Evolutionary conservation across 2,113 vertebrate genomes (phyloP), one percentile per base, ranked within the genome.

Genomic region (Tinamus guttatus): DNA sequence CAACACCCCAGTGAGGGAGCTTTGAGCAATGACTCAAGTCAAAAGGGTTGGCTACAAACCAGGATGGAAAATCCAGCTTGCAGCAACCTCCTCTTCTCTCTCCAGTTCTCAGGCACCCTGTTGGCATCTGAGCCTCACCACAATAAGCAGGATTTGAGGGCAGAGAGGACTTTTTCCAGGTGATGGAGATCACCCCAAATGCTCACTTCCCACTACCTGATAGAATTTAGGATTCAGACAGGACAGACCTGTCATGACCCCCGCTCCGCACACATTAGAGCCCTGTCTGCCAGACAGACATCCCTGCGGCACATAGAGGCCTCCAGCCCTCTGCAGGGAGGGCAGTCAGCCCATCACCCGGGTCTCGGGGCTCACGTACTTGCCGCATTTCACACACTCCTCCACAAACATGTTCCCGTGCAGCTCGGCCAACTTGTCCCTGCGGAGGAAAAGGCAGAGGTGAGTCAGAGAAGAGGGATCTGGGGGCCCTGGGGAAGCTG

Each of bases 401-500:
- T 99, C 99, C 87, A 99, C 98, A 79, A 99, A 99, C 99, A 99
- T 99, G 98, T 99, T 99, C 83, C 99, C 99, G 5, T 99, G 99
- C 34, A 99, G 99, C 97, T 99, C 99, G 0, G 99, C 99, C 92
- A 99, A 77, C 85, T 98, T 97, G 95, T 99, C 98, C 97, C 99
- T 99, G 96, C 2, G 5, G 89, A 79, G 87, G 54, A 56, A n/a
- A 87, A 7, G 3, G 32, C 59, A 96, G 65, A 81, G 58, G 22
- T 73, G 87, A 91, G 62, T 41, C 54, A 76, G 45, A 63, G 28
- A 32, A 85, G 56, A 43, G 58, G 59, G n/a, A 67, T 12, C 56
- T 40, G 32, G 58, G 41, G 34, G 5, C 11, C 10, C 7, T 2
- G 34, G 28, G 28, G 22, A 5, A 47, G 54, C 27, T 28, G 54